phyloP scores from a whole-genome alignment of 35 echinoderm and acorn worm species.

The Amphiura filiformis region DNA sequence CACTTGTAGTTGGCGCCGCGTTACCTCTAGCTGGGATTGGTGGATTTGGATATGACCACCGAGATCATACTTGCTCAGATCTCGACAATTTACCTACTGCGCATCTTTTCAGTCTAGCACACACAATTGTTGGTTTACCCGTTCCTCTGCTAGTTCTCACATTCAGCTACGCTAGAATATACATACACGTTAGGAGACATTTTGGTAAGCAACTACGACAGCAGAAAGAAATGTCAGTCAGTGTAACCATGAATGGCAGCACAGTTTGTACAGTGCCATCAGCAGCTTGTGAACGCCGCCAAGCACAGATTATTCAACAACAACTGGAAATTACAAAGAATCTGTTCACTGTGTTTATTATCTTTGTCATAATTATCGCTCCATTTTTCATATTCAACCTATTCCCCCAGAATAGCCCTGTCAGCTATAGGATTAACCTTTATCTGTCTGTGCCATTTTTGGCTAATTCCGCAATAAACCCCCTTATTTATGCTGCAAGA shows the following conservation, averaged over 20 bases:
- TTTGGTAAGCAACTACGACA: neutral
- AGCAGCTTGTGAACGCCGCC: neutral
- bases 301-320: neutral
- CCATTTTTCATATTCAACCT: neutral
- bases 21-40: neutral
- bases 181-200: neutral
- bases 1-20: neutral
- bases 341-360: neutral
- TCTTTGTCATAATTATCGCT: neutral
- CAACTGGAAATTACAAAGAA: neutral
- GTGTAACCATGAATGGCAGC: neutral
- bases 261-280: neutral
- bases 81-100: neutral
- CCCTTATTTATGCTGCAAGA: constrained; percentile 71
- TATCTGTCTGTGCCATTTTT: constrained; percentile 37
- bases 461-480: constrained; percentile 58
- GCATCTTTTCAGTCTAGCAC: neutral
- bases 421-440: neutral
- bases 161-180: neutral
- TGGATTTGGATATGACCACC: neutral
- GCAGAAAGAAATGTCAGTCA: neutral
- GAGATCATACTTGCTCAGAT: neutral
- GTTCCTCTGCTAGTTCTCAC: neutral
- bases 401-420: neutral
- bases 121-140: neutral